Base-by-base conservation (phyloP, 2,113 vertebrate genomes). In the Hippocampus zosterae region DNA sequence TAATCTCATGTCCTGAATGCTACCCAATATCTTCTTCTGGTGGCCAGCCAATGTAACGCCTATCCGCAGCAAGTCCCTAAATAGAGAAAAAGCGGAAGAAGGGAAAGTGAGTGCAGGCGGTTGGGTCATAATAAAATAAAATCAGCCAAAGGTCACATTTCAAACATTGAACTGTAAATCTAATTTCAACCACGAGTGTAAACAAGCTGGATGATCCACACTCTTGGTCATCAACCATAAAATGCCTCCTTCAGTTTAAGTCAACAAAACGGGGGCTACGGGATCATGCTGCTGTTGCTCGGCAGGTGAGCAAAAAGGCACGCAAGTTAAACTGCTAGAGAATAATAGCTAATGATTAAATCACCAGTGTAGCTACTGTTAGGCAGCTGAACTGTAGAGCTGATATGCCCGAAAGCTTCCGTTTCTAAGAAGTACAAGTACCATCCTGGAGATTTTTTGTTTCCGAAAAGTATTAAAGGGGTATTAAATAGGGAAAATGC, bases 1-100 rank as follows among this genome's bases (percentile, higher is more conserved):
- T 91, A 98, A 91, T 91, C 97, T 92, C 97, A 99, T 98, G 91
- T 98, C 96, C 93, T 98, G 97, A 93, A 99, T 98, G 89, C 97
- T 98, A 91, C 96, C 95, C 29, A 98, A 92, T 77, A 99, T 98
- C 91, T 99, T 99, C 92, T 99, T 99, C 91, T 99, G 97, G 88
- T 99, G 97, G 61, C 97, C 97, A 1, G 97, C 97, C 91, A 99
- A 85, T 16, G 96, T 99, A 83, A 99, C 97, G 27, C 97, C 97
- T 90, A 99, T 98, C 91, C 97, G 94, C 84, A 99, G 93, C 83
- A 99, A 89, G 87, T 99, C 97, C 87, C 97, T 99, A 91, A 21
- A 75, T 18, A 78, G 21, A 72, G 62, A 9, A 69, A 61, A 81
- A 21, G 27, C 60, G 61, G 64, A 37, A 46, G 69, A 56, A 72